Evolutionary conservation across 2,888 invertebrate species (phyloP).

Genomic region (Megaustenia siamemsis): DNA sequence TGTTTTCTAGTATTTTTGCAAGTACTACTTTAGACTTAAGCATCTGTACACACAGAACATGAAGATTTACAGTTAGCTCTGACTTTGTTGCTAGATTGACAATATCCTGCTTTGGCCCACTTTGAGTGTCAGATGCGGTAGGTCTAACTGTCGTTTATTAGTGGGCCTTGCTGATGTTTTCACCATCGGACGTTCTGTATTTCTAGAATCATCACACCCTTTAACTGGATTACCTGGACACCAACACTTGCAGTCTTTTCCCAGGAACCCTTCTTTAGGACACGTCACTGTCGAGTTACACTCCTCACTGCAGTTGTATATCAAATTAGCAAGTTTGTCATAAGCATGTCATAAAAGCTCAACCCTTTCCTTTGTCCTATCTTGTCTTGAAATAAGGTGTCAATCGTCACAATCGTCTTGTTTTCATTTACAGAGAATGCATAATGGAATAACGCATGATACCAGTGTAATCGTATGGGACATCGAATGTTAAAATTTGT

Average conservation of each 20-base stretch:
- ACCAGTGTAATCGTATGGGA: conserved; percentile 71
- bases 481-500: conserved; percentile 59
- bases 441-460: conserved; percentile 71
- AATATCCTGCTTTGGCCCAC: conserved; percentile 61
- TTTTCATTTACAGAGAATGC: conserved; percentile 67
- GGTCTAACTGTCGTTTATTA: too few relatives aligned
- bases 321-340: conserved; percentile 66
- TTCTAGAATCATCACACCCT: conserved; percentile 49
- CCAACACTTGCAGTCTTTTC: conserved; percentile 56
- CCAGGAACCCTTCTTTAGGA: conserved; percentile 50
- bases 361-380: conserved; percentile 69
- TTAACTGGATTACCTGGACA: conserved; percentile 52
- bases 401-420: conserved; percentile 70
- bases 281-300: conserved; percentile 42
- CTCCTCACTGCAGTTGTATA: conserved; percentile 66
- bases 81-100: conserved; percentile 39
- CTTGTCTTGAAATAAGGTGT: conserved; percentile 67
- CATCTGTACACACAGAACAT: conserved; percentile 44
- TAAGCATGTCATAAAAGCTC: conserved; percentile 70
- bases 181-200: neutral
- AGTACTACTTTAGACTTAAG: too few relatives aligned
- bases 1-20: too few relatives aligned
- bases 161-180: too few relatives aligned
- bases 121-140: conserved; percentile 56
- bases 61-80: conserved; percentile 54